Conservation (phyloP, 2,797 vertebrate genomes). For the Gymnocypris eckloni region DNA sequence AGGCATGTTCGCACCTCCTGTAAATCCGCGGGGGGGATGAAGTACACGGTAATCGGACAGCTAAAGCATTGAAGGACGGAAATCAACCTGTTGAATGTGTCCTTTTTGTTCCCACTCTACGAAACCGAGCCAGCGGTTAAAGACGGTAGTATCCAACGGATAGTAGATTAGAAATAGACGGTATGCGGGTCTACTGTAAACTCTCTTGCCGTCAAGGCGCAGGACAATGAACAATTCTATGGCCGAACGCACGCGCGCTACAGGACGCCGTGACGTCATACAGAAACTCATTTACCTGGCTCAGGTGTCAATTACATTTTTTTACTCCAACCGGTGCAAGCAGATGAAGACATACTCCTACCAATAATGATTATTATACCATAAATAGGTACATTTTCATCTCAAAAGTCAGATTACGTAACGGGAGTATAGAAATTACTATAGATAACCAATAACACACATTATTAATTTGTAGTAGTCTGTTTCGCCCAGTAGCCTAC, state of each 20-base stretch:
- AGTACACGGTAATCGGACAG: conserved; percentile 42
- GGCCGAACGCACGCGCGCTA: conserved; percentile 74
- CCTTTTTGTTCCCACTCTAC: conserved; percentile 64
- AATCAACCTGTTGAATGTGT: conserved; percentile 69
- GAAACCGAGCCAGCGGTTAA: conserved; percentile 52
- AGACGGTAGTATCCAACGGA: conserved; percentile 67
- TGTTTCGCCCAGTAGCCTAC: background rate
- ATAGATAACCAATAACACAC: background rate
- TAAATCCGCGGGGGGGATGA: conserved; percentile 50
- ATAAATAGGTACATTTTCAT: background rate
- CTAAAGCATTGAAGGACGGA: conserved; percentile 67
- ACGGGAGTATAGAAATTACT: background rate
- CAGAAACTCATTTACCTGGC: conserved; percentile 70
- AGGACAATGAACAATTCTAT: conserved; percentile 76
- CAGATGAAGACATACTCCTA: background rate
- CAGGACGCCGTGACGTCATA: conserved; percentile 51
- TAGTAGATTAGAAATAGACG: conserved; percentile 39
- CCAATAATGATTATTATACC: background rate
- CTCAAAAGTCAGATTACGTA: background rate
- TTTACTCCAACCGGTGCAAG: background rate
- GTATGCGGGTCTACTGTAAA: conserved; percentile 42
- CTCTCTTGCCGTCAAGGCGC: conserved; percentile 57
- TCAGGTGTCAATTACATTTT: conserved; percentile 55
- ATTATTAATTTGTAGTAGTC: background rate
- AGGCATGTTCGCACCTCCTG: conserved; percentile 80